Conservation (phyloP, 2,797 vertebrate genomes). For the Amazonetta brasiliensis region DNA sequence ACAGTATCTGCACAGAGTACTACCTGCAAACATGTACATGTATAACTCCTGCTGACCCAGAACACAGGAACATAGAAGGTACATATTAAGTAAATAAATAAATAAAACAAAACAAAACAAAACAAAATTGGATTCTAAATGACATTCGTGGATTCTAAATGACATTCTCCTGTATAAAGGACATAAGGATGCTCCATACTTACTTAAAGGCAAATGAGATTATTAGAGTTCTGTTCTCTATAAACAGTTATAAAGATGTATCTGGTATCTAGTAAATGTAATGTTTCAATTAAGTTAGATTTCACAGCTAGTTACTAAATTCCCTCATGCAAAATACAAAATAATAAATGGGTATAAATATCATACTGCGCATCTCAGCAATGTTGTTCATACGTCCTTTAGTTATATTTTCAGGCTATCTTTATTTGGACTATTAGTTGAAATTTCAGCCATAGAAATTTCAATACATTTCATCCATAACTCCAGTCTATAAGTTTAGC, state of each 20-base stretch:
- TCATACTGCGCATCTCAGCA: neutral
- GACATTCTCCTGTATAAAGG: neutral
- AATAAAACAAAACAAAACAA: too few species aligned
- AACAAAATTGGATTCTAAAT: neutral
- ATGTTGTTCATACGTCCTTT: neutral
- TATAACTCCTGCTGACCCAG: conserved; percentile 21
- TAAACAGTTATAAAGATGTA: conserved; percentile 30
- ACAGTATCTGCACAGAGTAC: conserved; percentile 7
- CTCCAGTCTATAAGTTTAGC: neutral
- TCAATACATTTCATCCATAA: neutral
- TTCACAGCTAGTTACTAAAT: conserved; percentile 35
- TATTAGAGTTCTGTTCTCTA: conserved; percentile 16
- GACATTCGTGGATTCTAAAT: conserved; percentile 7
- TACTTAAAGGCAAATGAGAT: conserved; percentile 24
- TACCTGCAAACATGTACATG: neutral
- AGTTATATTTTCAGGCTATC: neutral
- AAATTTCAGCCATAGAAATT: neutral
- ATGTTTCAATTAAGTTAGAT: conserved; percentile 3
- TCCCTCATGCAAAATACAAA: conserved; percentile 46
- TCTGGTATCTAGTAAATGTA: neutral
- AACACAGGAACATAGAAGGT: neutral
- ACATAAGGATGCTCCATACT: neutral
- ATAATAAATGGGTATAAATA: conserved; percentile 46
- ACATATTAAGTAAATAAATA: too few species aligned
- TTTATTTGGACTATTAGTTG: neutral